Evolutionary conservation across 2,113 vertebrate genomes (phyloP).

Genomic region (Hemiscyllium ocellatum): DNA sequence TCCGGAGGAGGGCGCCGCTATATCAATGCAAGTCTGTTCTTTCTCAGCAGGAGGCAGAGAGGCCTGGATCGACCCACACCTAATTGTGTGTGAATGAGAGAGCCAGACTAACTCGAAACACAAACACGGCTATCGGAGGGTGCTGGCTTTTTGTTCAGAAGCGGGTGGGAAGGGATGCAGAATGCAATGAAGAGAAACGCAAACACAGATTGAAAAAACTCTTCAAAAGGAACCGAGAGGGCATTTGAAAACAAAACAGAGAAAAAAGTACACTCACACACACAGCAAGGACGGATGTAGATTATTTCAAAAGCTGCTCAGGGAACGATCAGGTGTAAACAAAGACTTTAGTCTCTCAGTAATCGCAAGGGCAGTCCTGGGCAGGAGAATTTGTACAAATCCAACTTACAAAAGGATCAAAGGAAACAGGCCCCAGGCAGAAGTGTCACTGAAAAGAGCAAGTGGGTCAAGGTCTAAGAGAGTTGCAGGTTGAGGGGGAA

Average conservation of each 20-base stretch:
- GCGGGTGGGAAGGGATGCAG: neutral
- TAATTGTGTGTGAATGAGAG: neutral
- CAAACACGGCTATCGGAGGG: too few relatives aligned
- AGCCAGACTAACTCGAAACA: too few relatives aligned
- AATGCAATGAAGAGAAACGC: constrained; percentile 42
- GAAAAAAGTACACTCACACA: neutral
- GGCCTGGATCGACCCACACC: too few relatives aligned
- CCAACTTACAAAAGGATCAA: neutral
- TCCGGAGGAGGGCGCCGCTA: neutral
- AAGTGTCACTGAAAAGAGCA: neutral
- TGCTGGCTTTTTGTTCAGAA: neutral
- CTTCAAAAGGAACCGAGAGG: constrained; percentile 8
- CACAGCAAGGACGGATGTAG: constrained; percentile 31
- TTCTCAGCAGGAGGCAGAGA: neutral
- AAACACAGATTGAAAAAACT: constrained; percentile 37
- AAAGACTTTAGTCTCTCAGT: neutral
- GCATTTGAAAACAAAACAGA: neutral
- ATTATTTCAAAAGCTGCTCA: neutral
- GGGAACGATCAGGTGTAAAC: neutral
- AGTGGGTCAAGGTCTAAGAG: neutral
- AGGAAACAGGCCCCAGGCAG: neutral
- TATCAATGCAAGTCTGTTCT: neutral
- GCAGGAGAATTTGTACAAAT: neutral
- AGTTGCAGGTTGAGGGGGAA: neutral
- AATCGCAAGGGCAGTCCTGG: neutral